Evolutionary conservation across 2,113 vertebrate species (phyloP).

Genomic region (Hipposideros armiger): DNA sequence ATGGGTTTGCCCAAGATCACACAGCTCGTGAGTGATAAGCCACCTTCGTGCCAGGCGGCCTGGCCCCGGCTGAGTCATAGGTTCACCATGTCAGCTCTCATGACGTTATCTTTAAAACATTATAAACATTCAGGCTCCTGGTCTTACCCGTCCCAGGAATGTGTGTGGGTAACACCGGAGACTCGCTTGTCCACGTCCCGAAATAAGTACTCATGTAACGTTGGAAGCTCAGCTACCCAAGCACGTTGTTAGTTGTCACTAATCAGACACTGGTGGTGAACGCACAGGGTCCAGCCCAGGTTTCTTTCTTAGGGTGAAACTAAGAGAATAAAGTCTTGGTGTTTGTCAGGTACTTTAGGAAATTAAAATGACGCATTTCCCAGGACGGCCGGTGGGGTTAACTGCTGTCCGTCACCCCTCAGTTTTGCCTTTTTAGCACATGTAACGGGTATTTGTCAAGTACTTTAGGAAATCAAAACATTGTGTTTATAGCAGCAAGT

Average conservation of each 20-base stretch:
- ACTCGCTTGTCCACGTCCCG: neutral
- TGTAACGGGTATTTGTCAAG: neutral
- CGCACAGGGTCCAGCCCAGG: neutral
- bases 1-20: neutral
- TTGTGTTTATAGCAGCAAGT: neutral
- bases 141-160: fast-evolving
- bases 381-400: neutral
- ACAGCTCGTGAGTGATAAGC: fast-evolving
- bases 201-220: fast-evolving
- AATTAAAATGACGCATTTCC: neutral
- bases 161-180: neutral
- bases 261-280: neutral
- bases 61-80: too few relatives aligned
- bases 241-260: fast-evolving
- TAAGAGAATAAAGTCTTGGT: neutral
- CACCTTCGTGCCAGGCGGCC: neutral
- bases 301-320: neutral
- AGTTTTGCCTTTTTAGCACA: neutral
- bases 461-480: neutral
- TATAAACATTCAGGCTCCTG: fast-evolving
- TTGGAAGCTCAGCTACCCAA: neutral
- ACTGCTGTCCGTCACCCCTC: fast-evolving
- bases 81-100: fast-evolving
- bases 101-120: fast-evolving
- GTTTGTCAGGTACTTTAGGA: neutral